Conservation (phyloP, 2,797 vertebrate species). For the Australoheros facetus region DNA sequence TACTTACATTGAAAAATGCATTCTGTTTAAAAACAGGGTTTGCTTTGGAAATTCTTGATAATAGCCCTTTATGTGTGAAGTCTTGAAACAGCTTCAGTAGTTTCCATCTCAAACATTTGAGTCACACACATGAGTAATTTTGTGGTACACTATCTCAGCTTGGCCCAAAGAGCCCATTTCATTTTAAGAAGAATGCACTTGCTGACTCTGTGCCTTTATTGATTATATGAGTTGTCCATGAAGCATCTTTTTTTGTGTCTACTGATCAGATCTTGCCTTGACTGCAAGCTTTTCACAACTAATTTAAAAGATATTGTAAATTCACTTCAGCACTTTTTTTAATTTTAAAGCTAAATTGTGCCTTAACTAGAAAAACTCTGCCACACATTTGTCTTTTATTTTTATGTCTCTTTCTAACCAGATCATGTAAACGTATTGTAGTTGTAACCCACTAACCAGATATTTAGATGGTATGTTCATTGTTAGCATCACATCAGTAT, state of each 20-base stretch:
- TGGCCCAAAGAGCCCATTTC: not conserved
- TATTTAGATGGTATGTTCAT: not conserved
- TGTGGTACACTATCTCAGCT: not conserved
- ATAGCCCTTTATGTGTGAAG: not conserved
- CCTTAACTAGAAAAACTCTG: not conserved
- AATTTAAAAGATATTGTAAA: constrained; percentile 1
- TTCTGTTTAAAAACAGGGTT: not conserved
- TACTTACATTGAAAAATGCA: not conserved
- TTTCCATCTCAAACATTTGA: not conserved
- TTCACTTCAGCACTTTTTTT: not conserved
- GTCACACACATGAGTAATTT: not conserved
- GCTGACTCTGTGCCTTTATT: constrained; percentile 39
- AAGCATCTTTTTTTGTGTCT: constrained; percentile 33
- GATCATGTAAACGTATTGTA: not conserved
- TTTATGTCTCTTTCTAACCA: not conserved
- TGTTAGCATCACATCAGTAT: not conserved
- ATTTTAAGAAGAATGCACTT: not conserved
- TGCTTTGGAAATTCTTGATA: not conserved
- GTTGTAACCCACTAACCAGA: not conserved
- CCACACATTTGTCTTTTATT: not conserved
- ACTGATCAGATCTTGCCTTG: constrained; percentile 27
- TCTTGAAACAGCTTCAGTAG: not conserved
- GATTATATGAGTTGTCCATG: constrained; percentile 37
- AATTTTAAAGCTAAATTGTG: not conserved
- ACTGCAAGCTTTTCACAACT: constrained; percentile 19